These are phyloP conservation scores for Hippolais icterina DNA, from an alignment of 2,113 vertebrate genomes.

Conservation along the genomic window DNA sequence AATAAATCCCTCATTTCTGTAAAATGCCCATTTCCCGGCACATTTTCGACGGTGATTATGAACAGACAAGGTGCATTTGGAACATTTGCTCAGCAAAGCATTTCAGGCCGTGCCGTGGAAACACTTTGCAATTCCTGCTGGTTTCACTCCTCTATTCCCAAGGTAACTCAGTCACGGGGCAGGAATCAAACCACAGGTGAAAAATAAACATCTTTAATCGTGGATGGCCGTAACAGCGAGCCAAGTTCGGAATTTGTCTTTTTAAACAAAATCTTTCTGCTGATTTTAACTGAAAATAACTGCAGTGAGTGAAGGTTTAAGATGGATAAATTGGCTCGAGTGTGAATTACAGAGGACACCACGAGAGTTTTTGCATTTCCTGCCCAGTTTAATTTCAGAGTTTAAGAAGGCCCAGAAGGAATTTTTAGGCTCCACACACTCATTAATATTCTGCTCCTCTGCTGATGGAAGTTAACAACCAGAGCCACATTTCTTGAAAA, in stretches of 20 bases:
- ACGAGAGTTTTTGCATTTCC: neutral
- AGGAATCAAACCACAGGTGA: neutral
- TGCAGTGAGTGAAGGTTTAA: neutral
- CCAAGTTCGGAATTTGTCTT: rapidly evolving
- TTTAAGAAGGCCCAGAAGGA: neutral
- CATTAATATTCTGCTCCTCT: neutral
- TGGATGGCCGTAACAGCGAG: rapidly evolving
- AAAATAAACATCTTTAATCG: neutral
- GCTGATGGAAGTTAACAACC: neutral
- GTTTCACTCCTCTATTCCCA: neutral
- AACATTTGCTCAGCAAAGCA: neutral
- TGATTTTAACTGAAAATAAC: neutral
- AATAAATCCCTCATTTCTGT: neutral
- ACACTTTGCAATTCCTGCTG: neutral
- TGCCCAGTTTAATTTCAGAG: neutral
- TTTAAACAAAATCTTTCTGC: neutral
- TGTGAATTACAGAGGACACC: neutral
- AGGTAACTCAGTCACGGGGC: neutral
- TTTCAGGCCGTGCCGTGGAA: neutral
- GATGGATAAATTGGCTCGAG: rapidly evolving
- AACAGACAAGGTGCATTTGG: neutral
- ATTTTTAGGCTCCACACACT: neutral
- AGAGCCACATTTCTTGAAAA: neutral
- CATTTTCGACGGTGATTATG: neutral
- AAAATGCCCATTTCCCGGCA: neutral